Percentiles rank a stretch among this genome's conserved stretches.
phyloP scores from a whole-genome alignment of 2,888 invertebrate species.

The Drosophila greeni region DNA sequence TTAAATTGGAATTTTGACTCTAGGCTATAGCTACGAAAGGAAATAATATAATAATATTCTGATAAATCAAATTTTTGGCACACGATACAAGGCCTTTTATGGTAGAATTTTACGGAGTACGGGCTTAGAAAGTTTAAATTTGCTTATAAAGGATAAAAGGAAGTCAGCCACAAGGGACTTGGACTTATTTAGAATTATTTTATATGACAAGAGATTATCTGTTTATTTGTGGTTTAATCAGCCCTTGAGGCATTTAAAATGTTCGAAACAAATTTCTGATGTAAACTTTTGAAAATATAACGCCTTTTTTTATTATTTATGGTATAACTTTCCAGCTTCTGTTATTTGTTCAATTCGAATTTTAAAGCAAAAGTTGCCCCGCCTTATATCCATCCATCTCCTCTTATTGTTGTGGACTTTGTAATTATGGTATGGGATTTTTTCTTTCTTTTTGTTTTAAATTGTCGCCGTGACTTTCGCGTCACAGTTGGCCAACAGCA shows the following conservation, averaged over 20 bases:
- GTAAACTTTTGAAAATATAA: too few relatives aligned
- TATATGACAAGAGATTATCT: not conserved
- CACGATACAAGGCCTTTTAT: not conserved
- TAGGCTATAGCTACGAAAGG: not conserved
- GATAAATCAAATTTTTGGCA: not conserved
- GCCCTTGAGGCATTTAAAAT: too few relatives aligned
- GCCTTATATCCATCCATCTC: constrained; percentile 23
- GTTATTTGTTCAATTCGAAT: constrained; percentile 6
- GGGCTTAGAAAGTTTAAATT: not conserved
- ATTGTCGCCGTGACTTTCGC: constrained; percentile 67
- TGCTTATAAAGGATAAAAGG: not conserved
- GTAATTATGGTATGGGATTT: constrained; percentile 53
- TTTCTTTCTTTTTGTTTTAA: constrained; percentile 37
- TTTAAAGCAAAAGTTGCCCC: constrained; percentile 19
- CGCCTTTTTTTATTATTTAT: constrained; percentile 43
- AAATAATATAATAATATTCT: not conserved
- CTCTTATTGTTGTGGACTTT: constrained; percentile 12
- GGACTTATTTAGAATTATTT: not conserved
- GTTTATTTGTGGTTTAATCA: too few relatives aligned
- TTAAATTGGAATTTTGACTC: constrained; percentile 13
- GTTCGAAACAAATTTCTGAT: too few relatives aligned
- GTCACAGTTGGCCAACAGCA: constrained; percentile 65
- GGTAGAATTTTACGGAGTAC: not conserved
- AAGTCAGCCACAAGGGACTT: not conserved
- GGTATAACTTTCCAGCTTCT: constrained; percentile 1